These are phyloP conservation scores for Acanthococcus lagerstroemiae DNA, from an alignment of 2,888 invertebrate genomes.

Conservation along the genomic window DNA sequence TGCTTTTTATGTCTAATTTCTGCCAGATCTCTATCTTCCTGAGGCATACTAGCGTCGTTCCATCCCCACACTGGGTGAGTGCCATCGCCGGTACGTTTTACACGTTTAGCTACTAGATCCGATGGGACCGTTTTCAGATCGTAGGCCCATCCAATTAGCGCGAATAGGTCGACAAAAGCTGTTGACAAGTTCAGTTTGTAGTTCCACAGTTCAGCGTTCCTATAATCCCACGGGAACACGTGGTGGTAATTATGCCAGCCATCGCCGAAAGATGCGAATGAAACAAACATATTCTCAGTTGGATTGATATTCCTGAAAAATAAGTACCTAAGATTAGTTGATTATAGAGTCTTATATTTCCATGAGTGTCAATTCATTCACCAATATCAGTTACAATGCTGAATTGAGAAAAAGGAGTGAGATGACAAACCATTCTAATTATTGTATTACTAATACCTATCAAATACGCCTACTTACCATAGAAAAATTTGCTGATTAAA, in stretches of 20 bases:
- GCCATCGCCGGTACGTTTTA: slow-evolving; percentile 53
- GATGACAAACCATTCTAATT: too few relatives aligned
- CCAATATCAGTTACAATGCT: too few relatives aligned
- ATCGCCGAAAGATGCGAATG: slow-evolving; percentile 36
- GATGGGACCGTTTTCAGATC: slow-evolving; percentile 70
- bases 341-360: too few relatives aligned
- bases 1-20: slow-evolving; percentile 18
- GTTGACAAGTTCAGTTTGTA: slow-evolving; percentile 64
- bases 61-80: slow-evolving; percentile 36
- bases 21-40: slow-evolving; percentile 34
- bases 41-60: slow-evolving; percentile 36
- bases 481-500: too few relatives aligned
- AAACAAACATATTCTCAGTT: slow-evolving; percentile 36
- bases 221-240: slow-evolving; percentile 57
- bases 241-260: slow-evolving; percentile 43
- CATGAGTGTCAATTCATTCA: too few relatives aligned
- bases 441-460: too few relatives aligned
- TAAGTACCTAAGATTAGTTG: neutral
- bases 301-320: slow-evolving; percentile 35
- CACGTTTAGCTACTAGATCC: slow-evolving; percentile 58
- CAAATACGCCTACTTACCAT: too few relatives aligned
- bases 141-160: slow-evolving; percentile 75
- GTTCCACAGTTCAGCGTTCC: slow-evolving; percentile 60
- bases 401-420: too few relatives aligned
- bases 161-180: slow-evolving; percentile 67